Base-by-base conservation (phyloP, 2,888 invertebrate genomes). In the Luperina nickerlii region DNA sequence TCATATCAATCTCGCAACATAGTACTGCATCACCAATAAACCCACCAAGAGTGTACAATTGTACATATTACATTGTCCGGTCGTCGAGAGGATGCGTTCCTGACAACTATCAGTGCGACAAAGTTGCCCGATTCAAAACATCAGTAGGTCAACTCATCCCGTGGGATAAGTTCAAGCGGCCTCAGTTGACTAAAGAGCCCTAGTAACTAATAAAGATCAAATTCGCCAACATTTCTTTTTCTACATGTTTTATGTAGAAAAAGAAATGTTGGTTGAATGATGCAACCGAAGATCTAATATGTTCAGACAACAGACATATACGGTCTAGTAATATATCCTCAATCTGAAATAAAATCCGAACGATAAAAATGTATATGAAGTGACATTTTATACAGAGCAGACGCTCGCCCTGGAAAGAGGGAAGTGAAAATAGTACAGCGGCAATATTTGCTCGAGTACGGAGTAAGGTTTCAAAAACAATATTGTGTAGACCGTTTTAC, bases 391-490 rank as follows among this genome's bases (percentile, higher is more conserved):
- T 87, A 69, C 71, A 42, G 48, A 84, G 60, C 63, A 78, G 69
- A 71, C 78, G 65, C 67, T 79, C 63, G 78, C 78, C 62, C 78
- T 65, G 72, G 63, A 76, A 81, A 85, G 67, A 79, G 76, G 73
- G 81, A 78, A 78, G 78, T 77, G 82, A 74, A 82, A 86, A 89
- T 88, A 84, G 88, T 88, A 84, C 74, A 51, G 27, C 76, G 57
- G 76, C 84, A 81, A 84, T 79, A 88, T 86, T 87, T 81, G 76
- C 68, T 78, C 42, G 51, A 80, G 77, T 74, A 63, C 70, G 42
- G 74, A 79, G 77, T 69, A 67, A 76, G 85, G 87, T 79, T 82
- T 75, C 76, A 86, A 80, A 87, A 87, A 89, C 86, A 87, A 86
- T 87, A 81, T 75, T 76, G 74, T 82, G 76, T 75, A 78, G 74